Evolutionary conservation across 2,113 vertebrate genomes (phyloP).

Genomic region (Varanus komodoensis): DNA sequence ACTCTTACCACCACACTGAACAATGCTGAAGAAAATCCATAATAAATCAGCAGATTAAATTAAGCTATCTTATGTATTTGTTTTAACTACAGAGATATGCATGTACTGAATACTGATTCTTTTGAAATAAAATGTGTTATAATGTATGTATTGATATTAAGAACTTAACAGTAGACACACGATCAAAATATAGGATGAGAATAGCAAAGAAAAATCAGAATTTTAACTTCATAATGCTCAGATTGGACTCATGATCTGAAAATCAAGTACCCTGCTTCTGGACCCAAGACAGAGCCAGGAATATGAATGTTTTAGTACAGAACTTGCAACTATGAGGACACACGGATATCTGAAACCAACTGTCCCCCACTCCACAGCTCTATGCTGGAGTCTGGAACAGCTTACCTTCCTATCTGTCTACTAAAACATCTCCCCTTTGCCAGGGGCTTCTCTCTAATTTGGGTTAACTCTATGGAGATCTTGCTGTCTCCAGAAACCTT

Average conservation of each 20-base stretch:
- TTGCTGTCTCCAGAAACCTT: neutral
- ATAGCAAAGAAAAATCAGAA: neutral
- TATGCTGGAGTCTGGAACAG: too few relatives aligned
- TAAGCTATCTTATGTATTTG: neutral
- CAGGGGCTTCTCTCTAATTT: neutral
- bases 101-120: neutral
- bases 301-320: neutral
- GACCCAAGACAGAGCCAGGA: neutral
- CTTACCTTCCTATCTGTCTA: neutral
- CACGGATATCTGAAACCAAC: neutral
- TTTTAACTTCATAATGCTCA: neutral
- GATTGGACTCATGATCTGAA: neutral
- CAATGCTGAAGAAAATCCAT: neutral
- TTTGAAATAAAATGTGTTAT: neutral
- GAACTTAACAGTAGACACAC: neutral
- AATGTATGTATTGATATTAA: neutral
- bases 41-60: conserved; percentile 3
- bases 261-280: neutral
- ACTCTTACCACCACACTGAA: neutral
- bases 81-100: neutral
- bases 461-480: neutral
- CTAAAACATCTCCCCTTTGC: neutral
- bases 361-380: neutral
- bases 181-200: neutral
- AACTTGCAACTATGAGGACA: neutral